These are phyloP conservation scores for Microplitis mediator DNA, from an alignment of 1,140 invertebrate species.

Conservation along the genomic window DNA sequence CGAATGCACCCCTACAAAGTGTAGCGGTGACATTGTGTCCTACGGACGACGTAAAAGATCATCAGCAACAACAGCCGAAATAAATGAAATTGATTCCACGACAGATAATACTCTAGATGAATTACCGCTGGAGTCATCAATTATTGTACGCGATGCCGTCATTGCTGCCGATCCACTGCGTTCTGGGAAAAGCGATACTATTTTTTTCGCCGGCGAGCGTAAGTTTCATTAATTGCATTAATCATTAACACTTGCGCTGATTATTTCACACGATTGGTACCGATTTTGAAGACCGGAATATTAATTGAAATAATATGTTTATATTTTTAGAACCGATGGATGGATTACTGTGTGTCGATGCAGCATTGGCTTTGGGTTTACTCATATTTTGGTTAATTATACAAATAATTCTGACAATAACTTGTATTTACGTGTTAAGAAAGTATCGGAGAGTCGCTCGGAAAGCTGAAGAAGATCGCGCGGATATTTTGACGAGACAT, in stretches of 20 bases:
- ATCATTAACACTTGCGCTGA: too few species aligned
- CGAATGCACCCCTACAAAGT: slow-evolving; percentile 65
- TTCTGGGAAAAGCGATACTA: slow-evolving; percentile 43
- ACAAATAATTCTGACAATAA: slow-evolving; percentile 51
- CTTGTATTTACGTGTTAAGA: slow-evolving; percentile 50
- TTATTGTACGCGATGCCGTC: slow-evolving; percentile 51
- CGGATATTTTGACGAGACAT: slow-evolving; percentile 51
- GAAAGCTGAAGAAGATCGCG: slow-evolving; percentile 53
- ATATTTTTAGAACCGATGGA: slow-evolving; percentile 43
- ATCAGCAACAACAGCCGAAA: background rate
- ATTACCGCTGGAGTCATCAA: slow-evolving; percentile 52
- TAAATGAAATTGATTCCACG: slow-evolving; percentile 4
- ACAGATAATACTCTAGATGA: slow-evolving; percentile 40
- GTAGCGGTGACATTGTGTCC: slow-evolving; percentile 24
- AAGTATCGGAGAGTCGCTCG: slow-evolving; percentile 46
- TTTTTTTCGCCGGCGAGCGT: slow-evolving; percentile 46
- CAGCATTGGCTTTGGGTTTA: slow-evolving; percentile 44
- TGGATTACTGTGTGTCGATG: slow-evolving; percentile 48
- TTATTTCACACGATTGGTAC: too few species aligned
- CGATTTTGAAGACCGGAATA: background rate
- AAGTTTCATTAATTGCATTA: slow-evolving; percentile 20
- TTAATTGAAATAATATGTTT: background rate
- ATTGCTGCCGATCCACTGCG: slow-evolving; percentile 42
- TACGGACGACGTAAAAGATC: slow-evolving; percentile 49
- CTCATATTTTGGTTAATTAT: slow-evolving; percentile 52